Conservation (phyloP, 1,140 invertebrate species). For the Saccostrea glomerata region DNA sequence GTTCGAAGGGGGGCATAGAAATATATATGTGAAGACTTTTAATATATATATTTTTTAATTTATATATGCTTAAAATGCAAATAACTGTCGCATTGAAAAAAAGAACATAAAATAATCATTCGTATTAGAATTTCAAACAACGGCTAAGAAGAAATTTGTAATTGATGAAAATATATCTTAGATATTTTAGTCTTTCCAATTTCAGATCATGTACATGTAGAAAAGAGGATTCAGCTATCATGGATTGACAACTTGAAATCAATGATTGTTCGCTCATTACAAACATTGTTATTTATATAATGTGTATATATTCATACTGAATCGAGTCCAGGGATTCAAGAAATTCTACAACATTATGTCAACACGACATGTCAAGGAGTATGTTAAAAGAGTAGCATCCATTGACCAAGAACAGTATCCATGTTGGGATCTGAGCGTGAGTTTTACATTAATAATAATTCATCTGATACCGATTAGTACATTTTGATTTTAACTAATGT, state of each 20-base stretch:
- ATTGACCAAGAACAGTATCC: conserved; percentile 71
- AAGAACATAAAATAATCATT: not conserved
- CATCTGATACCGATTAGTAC: no score
- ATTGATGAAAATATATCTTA: not conserved
- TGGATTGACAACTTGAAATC: not conserved
- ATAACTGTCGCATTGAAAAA: not conserved
- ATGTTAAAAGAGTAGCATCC: conserved; percentile 71
- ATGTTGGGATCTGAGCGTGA: conserved; percentile 71
- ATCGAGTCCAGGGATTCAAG: not conserved
- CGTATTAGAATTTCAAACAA: not conserved
- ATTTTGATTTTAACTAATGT: no score
- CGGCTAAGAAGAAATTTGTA: no score
- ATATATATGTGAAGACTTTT: no score
- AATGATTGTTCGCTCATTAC: not conserved
- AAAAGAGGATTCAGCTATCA: not conserved
- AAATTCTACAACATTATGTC: conserved; percentile 44
- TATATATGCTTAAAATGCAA: not conserved
- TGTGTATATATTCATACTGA: not conserved
- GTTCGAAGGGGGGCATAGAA: no score
- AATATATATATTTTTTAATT: no score
- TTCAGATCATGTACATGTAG: not conserved
- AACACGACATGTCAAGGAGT: conserved; percentile 66
- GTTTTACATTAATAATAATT: not conserved
- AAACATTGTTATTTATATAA: not conserved
- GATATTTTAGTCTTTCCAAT: not conserved